These are phyloP conservation scores for Euleptes europaea DNA, from an alignment of 2,113 vertebrate genomes.

Conservation along the genomic window DNA sequence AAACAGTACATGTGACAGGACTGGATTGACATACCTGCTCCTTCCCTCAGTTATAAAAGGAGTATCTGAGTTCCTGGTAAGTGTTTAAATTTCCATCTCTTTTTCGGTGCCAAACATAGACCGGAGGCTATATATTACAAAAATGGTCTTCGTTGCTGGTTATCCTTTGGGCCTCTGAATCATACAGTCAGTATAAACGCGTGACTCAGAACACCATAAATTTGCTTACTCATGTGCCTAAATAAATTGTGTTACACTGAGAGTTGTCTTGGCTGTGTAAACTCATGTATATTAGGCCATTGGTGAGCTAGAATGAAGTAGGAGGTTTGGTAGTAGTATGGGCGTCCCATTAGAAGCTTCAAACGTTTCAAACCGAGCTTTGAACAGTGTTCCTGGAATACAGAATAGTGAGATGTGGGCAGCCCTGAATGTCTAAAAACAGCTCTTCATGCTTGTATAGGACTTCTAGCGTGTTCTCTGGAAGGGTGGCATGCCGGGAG, in stretches of 20 bases:
- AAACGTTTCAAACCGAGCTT: no score
- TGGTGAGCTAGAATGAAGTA: not conserved
- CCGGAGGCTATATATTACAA: not conserved
- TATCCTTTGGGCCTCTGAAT: not conserved
- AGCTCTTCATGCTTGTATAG: no score
- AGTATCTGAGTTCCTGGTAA: not conserved
- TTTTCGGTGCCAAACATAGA: not conserved
- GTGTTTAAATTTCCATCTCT: not conserved
- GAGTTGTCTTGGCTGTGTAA: not conserved
- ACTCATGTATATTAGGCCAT: not conserved
- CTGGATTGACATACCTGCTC: not conserved
- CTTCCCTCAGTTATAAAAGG: not conserved
- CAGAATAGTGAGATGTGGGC: no score
- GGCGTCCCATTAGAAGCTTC: no score
- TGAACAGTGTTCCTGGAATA: no score
- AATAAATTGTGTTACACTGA: not conserved
- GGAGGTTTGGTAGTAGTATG: no score
- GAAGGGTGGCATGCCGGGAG: no score
- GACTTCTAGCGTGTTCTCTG: no score
- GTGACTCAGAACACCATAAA: not conserved
- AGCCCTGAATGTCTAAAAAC: no score
- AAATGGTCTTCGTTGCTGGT: not conserved
- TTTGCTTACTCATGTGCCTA: not conserved
- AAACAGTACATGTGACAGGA: not conserved
- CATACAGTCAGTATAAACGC: not conserved